Evolutionary conservation across 2,113 vertebrate genomes (phyloP), one percentile per base, ranked within the genome.

Genomic region (Neogobius melanostomus): DNA sequence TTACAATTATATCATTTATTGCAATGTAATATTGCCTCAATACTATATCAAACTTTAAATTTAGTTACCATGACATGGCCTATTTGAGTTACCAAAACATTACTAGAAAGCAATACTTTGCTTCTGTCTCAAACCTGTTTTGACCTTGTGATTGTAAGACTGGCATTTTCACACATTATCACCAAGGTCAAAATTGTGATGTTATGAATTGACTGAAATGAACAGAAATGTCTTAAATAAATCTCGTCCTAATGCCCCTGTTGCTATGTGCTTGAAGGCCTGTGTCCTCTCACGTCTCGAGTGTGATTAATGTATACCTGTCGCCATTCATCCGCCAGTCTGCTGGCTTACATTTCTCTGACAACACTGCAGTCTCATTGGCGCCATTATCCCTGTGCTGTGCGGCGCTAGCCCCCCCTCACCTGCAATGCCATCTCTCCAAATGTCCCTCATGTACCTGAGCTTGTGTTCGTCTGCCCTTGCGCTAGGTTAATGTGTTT

Each of bases 401-500:
- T 5, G 4, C 45, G 14, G 14, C 9, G 54, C 28, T 11, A 9
- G 21, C 71, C 1, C 46, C 42, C 43, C 21, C 4, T 0, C 1
- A 6, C 8, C 15, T 3, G 1, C 1, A 5, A 17, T 43, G 46
- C n/a, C 15, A 43, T 11, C 48, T 36, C 51, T 57, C 45, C 15
- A 50, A 67, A 8, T 8, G 21, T 49, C 48, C 52, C 74, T 56
- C 57, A 61, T 79, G 73, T 53, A 66, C 75, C 75, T 74, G 64
- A 68, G 71, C 61, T 72, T 71, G 60, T 82, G 72, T 76, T 72
- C 71, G 44, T 81, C 64, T 79, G 83, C 79, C 88, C 83, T 90
- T 88, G 82, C 82, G 81, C 74, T 68, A 85, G 82, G 85, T 86
- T 89, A 88, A 90, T 85, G 80, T 62, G 84, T 85, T 78, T 76